Conservation (phyloP, 2,888 invertebrate species). For the Apamea epomidion region DNA sequence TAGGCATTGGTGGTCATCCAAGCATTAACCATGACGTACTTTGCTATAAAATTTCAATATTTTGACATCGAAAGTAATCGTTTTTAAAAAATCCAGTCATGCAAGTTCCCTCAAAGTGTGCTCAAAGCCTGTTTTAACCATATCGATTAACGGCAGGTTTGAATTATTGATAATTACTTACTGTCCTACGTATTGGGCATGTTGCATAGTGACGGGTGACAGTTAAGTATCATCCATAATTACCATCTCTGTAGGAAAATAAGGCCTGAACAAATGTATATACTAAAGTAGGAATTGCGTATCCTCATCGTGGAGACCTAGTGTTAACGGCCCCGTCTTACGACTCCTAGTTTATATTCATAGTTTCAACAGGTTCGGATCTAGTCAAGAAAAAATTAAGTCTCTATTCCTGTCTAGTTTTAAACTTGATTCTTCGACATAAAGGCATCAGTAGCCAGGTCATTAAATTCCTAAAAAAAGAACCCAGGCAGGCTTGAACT, state of each 20-base stretch:
- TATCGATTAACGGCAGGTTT: background rate
- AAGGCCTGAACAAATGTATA: background rate
- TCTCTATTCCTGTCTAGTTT: too few species aligned
- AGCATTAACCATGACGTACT: background rate
- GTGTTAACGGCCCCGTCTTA: background rate
- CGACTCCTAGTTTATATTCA: background rate
- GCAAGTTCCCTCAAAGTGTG: background rate
- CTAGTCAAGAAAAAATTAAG: background rate
- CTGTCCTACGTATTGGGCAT: background rate
- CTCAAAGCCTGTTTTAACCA: background rate
- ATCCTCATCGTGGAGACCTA: background rate
- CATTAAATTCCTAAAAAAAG: background rate
- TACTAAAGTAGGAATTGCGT: background rate
- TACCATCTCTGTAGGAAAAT: background rate
- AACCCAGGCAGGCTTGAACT: background rate
- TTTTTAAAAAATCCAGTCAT: background rate
- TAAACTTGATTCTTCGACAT: background rate
- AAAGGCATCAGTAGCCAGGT: background rate
- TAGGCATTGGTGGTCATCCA: background rate
- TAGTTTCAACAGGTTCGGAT: background rate
- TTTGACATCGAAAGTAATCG: background rate
- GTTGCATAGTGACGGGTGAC: background rate
- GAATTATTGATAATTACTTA: background rate
- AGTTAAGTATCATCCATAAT: background rate
- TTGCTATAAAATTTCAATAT: background rate